These are phyloP conservation scores for Vanessa atalanta DNA, from an alignment of 1,140 invertebrate genomes.

Conservation along the genomic window DNA sequence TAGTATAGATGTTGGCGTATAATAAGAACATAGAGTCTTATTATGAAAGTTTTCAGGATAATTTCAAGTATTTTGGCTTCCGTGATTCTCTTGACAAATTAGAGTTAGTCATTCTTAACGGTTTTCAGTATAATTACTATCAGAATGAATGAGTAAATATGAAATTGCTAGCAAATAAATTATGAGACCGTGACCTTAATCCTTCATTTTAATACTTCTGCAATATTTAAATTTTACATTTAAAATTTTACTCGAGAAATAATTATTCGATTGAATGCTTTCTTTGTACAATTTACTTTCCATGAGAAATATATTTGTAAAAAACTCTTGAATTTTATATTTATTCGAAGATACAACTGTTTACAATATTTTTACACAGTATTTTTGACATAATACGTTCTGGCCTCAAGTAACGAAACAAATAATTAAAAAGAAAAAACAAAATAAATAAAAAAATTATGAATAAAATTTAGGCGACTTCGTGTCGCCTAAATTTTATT, in stretches of 20 bases:
- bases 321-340: neutral
- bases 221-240: conserved; percentile 5
- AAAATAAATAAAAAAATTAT: no score
- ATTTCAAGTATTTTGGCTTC: no score
- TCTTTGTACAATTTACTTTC: neutral
- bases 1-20: no score
- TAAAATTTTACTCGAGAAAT: neutral
- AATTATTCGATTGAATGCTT: neutral
- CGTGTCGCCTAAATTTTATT: no score
- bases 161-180: neutral
- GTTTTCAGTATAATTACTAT: neutral
- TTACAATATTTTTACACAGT: no score
- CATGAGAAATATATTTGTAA: neutral
- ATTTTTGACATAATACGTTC: no score
- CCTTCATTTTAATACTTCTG: neutral
- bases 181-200: neutral
- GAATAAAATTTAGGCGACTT: no score
- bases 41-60: no score
- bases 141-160: neutral
- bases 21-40: no score
- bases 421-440: no score
- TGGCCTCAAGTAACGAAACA: no score
- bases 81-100: no score
- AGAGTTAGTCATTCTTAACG: neutral
- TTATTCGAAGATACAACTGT: neutral